A percentile compares a stretch with the other conserved stretches of the same genome.
Evolutionary conservation across 2,797 vertebrate species (phyloP).

Genomic region (Mico argentatus): DNA sequence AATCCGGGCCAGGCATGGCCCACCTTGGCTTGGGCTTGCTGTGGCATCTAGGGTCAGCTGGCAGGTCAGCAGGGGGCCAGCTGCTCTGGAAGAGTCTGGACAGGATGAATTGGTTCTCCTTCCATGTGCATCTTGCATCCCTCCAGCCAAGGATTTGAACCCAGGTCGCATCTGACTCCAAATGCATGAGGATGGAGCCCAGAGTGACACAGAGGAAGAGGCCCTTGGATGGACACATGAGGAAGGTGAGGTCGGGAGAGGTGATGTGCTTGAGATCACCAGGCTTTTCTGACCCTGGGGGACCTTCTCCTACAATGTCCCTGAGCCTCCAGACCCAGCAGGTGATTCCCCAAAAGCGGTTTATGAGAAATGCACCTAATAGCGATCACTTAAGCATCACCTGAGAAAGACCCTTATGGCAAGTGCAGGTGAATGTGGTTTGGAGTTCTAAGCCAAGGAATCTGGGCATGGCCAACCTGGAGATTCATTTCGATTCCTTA

Average conservation of each 20-base stretch:
- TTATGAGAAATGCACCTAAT: background rate
- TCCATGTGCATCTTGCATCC: background rate
- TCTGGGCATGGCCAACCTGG: background rate
- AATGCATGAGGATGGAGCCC: background rate
- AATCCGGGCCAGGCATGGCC: too few species aligned
- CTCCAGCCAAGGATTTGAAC: background rate
- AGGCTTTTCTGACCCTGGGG: background rate
- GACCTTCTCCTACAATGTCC: background rate
- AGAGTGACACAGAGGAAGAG: background rate
- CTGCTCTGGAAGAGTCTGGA: background rate
- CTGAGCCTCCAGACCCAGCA: too few species aligned
- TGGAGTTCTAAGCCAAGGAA: background rate
- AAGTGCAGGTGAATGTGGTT: background rate
- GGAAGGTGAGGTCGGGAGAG: background rate
- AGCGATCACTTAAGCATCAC: background rate
- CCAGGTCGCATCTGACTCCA: background rate
- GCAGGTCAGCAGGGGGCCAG: background rate
- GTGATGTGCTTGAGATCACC: background rate
- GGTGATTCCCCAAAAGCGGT: background rate
- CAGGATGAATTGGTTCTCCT: background rate
- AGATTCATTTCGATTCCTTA: background rate
- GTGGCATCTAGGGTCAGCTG: background rate
- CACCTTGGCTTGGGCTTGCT: background rate
- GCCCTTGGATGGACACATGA: background rate
- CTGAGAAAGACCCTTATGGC: background rate